Conservation (phyloP, 2,888 invertebrate species). For the Deilephila elpenor region DNA sequence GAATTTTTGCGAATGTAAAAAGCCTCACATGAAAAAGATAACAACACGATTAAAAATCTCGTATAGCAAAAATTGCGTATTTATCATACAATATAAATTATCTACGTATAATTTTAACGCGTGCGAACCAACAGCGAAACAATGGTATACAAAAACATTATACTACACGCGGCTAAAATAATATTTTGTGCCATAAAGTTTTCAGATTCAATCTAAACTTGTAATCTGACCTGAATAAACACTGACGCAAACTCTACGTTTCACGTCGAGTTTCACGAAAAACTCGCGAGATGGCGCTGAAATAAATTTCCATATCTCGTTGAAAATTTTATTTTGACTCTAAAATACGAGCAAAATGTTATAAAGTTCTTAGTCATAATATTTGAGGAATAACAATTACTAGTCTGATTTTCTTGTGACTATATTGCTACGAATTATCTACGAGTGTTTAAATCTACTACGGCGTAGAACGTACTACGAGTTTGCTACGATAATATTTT, state of each 20-base stretch:
- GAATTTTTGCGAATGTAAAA: too few relatives aligned
- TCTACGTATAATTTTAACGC: neutral
- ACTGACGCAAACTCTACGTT: neutral
- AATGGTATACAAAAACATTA: neutral
- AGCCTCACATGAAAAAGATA: too few relatives aligned
- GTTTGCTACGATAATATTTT: neutral
- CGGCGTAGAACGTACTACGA: neutral
- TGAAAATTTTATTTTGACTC: neutral
- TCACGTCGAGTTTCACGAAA: conserved; percentile 9
- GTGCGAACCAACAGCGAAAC: neutral
- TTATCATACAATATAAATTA: too few relatives aligned
- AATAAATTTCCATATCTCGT: conserved; percentile 3
- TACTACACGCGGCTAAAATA: conserved; percentile 1
- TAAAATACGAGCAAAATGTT: neutral
- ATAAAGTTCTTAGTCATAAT: neutral
- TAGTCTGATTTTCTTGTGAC: neutral
- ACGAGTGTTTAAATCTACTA: neutral
- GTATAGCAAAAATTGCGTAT: too few relatives aligned
- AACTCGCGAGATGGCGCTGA: conserved; percentile 7
- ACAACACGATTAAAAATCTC: too few relatives aligned
- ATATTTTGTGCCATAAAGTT: conserved; percentile 14
- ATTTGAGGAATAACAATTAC: neutral
- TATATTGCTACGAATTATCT: neutral
- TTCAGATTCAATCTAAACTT: conserved; percentile 22
- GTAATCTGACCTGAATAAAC: conserved; percentile 25